A percentile compares a stretch with the other conserved stretches of the same genome.
Conservation (phyloP, 2,888 invertebrate species). For the Limenitis camilla region DNA sequence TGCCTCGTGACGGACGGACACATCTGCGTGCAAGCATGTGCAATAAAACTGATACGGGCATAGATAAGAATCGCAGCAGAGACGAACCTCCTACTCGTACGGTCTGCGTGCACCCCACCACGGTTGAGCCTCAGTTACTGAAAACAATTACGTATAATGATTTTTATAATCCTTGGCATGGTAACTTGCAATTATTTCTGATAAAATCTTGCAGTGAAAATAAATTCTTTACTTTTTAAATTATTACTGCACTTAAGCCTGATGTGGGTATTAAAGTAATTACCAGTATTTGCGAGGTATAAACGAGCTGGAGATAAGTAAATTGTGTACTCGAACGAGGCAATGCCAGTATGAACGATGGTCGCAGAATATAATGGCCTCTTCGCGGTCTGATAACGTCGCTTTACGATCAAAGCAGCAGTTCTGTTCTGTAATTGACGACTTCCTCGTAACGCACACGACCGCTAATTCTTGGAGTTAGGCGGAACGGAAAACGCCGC, state of each 20-base stretch:
- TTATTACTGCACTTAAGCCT: conserved; percentile 25
- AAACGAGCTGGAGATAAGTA: conserved; percentile 44
- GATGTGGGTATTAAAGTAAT: conserved; percentile 26
- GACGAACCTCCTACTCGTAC: background rate
- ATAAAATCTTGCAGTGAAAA: conserved; percentile 18
- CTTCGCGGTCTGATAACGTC: conserved; percentile 54
- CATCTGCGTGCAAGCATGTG: conserved; percentile 1
- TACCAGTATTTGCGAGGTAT: conserved; percentile 33
- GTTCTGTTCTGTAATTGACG: conserved; percentile 41
- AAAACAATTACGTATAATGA: conserved; percentile 1
- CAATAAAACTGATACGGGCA: conserved; percentile 11
- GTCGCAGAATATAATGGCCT: conserved; percentile 50
- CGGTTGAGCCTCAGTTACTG: background rate
- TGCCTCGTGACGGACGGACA: conserved; percentile 8
- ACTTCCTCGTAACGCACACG: conserved; percentile 40
- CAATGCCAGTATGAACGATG: conserved; percentile 36
- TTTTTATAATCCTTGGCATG: conserved; percentile 1
- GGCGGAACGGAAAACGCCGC: conserved; percentile 29
- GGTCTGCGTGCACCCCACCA: background rate
- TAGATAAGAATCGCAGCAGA: conserved; percentile 2
- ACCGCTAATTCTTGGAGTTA: conserved; percentile 29
- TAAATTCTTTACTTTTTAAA: conserved; percentile 20
- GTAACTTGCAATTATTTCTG: conserved; percentile 7
- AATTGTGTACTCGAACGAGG: conserved; percentile 28
- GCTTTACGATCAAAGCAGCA: conserved; percentile 39